A percentile compares a stretch with the other conserved stretches of the same genome.
Conservation (phyloP, 2,888 invertebrate genomes). For the Anodontia alba region DNA sequence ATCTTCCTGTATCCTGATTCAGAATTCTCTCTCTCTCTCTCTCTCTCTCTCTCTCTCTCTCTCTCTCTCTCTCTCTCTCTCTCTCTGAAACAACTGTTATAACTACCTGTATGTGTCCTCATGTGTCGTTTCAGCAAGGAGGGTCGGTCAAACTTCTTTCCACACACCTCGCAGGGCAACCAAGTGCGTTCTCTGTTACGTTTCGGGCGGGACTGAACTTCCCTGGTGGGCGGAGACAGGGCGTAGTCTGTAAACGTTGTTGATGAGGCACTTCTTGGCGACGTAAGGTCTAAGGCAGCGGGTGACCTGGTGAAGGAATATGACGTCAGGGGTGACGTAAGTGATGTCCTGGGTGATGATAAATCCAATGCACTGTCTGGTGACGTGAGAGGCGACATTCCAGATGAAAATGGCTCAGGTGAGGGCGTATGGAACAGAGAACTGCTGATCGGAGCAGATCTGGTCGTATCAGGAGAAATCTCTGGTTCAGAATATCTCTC, state of each 20-base stretch:
- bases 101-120: slow-evolving; percentile 96
- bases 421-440: background rate
- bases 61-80: no score
- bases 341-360: slow-evolving; percentile 17
- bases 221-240: slow-evolving; percentile 24
- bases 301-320: background rate
- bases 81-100: no score
- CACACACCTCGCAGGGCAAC: slow-evolving; percentile 96
- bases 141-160: slow-evolving; percentile 97
- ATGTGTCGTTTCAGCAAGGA: slow-evolving; percentile 97
- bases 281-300: slow-evolving; percentile 38
- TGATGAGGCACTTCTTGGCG: slow-evolving; percentile 42
- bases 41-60: no score
- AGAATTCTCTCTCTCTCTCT: no score
- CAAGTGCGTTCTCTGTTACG: slow-evolving; percentile 91
- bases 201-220: slow-evolving; percentile 61
- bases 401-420: background rate
- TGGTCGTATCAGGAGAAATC: slow-evolving; percentile 28
- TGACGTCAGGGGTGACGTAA: slow-evolving; percentile 8
- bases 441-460: background rate
- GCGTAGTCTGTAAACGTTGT: slow-evolving; percentile 9
- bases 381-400: background rate
- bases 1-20: no score
- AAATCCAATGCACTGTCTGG: slow-evolving; percentile 4
- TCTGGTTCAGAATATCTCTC: slow-evolving; percentile 56